Conservation (phyloP, 2,113 vertebrate species). For the Thomomys bottae region DNA sequence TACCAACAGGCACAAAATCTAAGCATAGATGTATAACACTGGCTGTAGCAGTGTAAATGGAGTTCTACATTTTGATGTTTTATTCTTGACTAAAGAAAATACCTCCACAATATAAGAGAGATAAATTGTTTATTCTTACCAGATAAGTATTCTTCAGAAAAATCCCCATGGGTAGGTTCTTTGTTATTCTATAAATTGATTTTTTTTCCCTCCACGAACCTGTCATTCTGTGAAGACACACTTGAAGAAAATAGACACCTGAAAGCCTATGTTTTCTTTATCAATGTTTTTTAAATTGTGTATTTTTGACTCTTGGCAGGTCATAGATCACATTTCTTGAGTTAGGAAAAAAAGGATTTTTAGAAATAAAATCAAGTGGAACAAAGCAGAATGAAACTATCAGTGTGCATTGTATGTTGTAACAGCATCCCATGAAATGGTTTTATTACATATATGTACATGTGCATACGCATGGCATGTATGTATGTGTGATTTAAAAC, state of each 20-base stretch:
- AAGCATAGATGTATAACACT: neutral
- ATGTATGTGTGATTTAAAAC: neutral
- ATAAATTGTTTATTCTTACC: slow-evolving; percentile 50
- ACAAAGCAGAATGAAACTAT: slow-evolving; percentile 35
- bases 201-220: neutral
- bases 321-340: slow-evolving; percentile 1
- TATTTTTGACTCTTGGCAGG: slow-evolving; percentile 6
- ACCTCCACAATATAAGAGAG: neutral
- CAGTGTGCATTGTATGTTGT: neutral
- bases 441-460: neutral
- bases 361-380: slow-evolving; percentile 24
- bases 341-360: neutral
- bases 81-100: neutral
- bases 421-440: neutral
- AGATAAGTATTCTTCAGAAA: slow-evolving; percentile 28
- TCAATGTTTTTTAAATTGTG: slow-evolving; percentile 42
- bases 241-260: slow-evolving; percentile 41
- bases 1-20: neutral
- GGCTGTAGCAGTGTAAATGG: neutral
- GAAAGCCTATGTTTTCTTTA: slow-evolving; percentile 11
- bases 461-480: neutral
- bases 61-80: neutral
- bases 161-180: neutral
- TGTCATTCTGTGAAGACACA: slow-evolving; percentile 24
- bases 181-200: slow-evolving; percentile 49